Evolutionary conservation across 2,113 vertebrate species (phyloP), one percentile per base, ranked within the genome.

Genomic region (Hucho hucho): DNA sequence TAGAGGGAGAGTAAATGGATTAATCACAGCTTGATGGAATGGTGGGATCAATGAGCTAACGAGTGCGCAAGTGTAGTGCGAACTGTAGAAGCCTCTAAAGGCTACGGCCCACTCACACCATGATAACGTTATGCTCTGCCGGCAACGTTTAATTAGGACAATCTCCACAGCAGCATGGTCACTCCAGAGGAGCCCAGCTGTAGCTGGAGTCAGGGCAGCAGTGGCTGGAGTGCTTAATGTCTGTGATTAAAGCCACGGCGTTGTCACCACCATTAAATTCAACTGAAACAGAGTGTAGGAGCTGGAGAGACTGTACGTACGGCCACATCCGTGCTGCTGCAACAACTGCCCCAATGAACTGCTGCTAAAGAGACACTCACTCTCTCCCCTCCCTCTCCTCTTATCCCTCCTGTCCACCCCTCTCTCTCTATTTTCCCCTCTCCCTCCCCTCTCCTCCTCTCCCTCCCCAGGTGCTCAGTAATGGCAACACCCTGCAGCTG

Each of bases 381-480:
- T 24, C n/a, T 29, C 24, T 65, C 26, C 3, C 22, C 13, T 26
- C 29, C 16, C 20, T 20, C 20, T 1, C 28, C 65, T 68, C 29
- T 68, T 29, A 32, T 56, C 47, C 37, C 9, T 43, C 9, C 37
- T 43, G 37, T 43, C 37, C 9, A 43, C 37, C 37, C 37, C 78
- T 82, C 59, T 64, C 3, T 6, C 5, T 20, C n/a, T 66, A 3
- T 46, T 29, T 64, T 70, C 72, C 69, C 68, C 74, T 77, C 12
- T 4, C 63, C 16, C 32, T 64, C 7, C 75, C 79, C 81, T 68
- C 81, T 61, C 61, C 66, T 81, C 66, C 69, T 79, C 37, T 84
- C 73, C 78, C 63, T 80, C 75, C 49, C 24, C 87, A 97, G 96
- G 95, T 97, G 37, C 93, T 97, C 79, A 95, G 95, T 78, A 96